Evolutionary conservation across 2,113 vertebrate species (phyloP).

Genomic region (Bagarius yarrelli): DNA sequence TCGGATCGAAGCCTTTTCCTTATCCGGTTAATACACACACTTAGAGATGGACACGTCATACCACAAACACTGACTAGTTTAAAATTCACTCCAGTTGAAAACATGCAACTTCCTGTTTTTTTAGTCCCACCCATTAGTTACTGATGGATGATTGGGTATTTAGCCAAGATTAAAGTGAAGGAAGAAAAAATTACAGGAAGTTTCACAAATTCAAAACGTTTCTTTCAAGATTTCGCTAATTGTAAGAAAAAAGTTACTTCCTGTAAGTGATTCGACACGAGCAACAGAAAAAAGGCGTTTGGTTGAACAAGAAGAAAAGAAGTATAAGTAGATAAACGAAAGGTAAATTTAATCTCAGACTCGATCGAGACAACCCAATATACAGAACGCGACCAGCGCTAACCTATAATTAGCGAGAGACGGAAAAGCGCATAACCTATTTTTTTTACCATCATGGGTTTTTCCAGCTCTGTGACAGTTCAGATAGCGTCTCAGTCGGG

Average conservation of each 20-base stretch:
- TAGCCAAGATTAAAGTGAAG: background rate
- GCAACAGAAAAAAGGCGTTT: background rate
- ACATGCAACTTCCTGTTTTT: too few relatives aligned
- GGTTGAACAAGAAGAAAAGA: background rate
- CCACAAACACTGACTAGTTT: too few relatives aligned
- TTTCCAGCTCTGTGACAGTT: constrained; percentile 15
- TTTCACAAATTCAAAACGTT: background rate
- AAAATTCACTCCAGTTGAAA: too few relatives aligned
- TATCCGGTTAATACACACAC: too few relatives aligned
- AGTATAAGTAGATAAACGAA: background rate
- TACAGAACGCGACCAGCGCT: background rate
- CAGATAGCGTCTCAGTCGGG: background rate
- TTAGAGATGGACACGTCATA: too few relatives aligned
- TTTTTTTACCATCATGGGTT: constrained; percentile 4
- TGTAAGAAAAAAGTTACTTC: background rate
- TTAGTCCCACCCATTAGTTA: too few relatives aligned
- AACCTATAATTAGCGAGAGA: background rate
- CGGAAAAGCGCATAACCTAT: background rate
- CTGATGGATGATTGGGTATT: too few relatives aligned
- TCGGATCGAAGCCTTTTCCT: too few relatives aligned
- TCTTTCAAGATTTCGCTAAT: background rate
- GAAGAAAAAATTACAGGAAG: background rate
- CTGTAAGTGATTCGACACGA: background rate
- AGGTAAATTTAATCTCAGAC: background rate
- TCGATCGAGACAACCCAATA: background rate